These are phyloP conservation scores for Lucilia cuprina DNA, from an alignment of 1,140 invertebrate genomes.

Conservation along the genomic window DNA sequence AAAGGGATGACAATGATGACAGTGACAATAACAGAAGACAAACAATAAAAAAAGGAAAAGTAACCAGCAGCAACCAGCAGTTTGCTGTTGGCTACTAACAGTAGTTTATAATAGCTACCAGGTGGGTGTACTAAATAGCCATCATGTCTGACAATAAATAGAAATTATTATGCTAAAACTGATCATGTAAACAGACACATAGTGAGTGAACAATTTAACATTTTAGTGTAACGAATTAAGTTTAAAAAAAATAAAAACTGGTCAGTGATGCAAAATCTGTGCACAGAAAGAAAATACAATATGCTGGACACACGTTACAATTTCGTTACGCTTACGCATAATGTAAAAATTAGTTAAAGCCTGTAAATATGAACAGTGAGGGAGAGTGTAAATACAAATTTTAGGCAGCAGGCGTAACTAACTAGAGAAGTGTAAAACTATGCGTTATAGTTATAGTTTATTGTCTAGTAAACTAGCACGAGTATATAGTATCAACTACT, in stretches of 20 bases:
- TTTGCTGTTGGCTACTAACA: background rate
- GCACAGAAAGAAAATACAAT: background rate
- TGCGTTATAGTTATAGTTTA: background rate
- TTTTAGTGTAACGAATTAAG: background rate
- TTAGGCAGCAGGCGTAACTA: constrained; percentile 13
- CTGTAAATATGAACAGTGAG: too few relatives aligned
- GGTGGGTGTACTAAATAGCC: constrained; percentile 13
- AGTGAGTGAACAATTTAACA: background rate
- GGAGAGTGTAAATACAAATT: background rate
- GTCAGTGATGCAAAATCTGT: background rate
- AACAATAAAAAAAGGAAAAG: constrained; percentile 18
- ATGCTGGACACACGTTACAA: background rate
- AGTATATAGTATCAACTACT: background rate
- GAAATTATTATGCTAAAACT: background rate
- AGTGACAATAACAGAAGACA: background rate
- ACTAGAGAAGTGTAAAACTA: background rate
- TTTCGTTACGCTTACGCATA: constrained; percentile 2
- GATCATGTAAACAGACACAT: background rate
- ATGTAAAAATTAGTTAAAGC: background rate
- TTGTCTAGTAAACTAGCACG: background rate
- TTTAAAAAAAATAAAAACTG: too few relatives aligned
- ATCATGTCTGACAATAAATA: background rate
- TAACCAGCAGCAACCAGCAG: background rate
- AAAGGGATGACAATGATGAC: constrained; percentile 1
- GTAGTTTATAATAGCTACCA: background rate